Conservation (phyloP, 2,113 vertebrate species). For the Mus spicilegus region DNA sequence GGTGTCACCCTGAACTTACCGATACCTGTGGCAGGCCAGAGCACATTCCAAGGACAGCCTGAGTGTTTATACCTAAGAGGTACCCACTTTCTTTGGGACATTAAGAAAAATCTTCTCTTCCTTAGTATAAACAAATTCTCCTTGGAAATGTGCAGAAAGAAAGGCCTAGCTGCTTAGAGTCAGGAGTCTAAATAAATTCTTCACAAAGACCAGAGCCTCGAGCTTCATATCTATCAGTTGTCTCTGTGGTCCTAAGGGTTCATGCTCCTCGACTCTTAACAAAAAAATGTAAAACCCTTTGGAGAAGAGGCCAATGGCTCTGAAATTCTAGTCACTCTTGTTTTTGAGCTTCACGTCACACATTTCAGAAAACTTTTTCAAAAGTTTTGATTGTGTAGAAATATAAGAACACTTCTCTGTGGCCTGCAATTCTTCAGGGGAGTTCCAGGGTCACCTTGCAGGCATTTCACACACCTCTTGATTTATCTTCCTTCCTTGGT, state of each 20-base stretch:
- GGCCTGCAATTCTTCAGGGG: background rate
- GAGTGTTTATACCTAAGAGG: background rate
- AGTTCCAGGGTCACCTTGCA: background rate
- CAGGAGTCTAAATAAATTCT: background rate
- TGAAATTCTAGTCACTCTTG: background rate
- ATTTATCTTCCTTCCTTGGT: background rate
- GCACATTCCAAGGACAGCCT: background rate
- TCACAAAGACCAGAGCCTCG: background rate
- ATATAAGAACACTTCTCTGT: background rate
- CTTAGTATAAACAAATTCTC: background rate
- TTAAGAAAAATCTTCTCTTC: background rate
- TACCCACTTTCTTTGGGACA: background rate
- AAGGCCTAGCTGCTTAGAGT: background rate
- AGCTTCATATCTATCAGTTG: background rate
- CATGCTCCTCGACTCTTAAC: background rate
- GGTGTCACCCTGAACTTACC: background rate
- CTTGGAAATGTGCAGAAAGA: background rate
- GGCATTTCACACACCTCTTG: background rate
- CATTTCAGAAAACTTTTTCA: conserved; percentile 14
- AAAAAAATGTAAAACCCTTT: background rate
- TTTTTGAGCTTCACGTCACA: background rate
- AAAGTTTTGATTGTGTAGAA: conserved; percentile 29
- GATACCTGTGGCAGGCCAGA: background rate
- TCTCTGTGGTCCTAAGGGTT: background rate
- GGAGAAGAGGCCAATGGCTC: background rate